Base-by-base conservation (phyloP, 2,888 invertebrate species). In the Acronicta aceris region DNA sequence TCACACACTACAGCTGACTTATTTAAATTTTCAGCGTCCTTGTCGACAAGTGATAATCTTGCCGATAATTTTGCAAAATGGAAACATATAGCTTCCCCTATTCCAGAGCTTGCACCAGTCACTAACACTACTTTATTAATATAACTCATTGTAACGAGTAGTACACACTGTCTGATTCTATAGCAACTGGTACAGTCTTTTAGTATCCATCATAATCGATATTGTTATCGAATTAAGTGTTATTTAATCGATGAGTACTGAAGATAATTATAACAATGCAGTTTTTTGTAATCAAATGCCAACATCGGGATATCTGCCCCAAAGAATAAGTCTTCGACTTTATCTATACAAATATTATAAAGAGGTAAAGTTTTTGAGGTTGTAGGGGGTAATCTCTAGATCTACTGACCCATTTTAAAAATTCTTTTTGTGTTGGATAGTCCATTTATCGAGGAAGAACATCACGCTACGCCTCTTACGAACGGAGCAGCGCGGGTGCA, bases 61-160 rank as follows among this genome's bases (percentile, higher is more conserved):
- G 87, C 87, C 40, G 82, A 81, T 55, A 78, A 52, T 71, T 84
- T 85, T 1, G 87, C 81, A 62, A 88, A 87, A 60, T 79, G 65
- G 47, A 80, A 33, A 36, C 87, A 82, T 36, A 81, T 77, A 12
- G 81, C 81, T 75, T 84, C 82, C n/a, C 88, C 88, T 6, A 88
- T 81, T 10, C 85, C 86, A 0, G 84, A 85, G 9, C 78, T 74
- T 8, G 85, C 86, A 38, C 87, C 84, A 4, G 89, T 87, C 51
- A 88, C 66, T 50, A 85, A 38, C 3, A 86, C 81, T 3, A 84
- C 78, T 83, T 87, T 84, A 65, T 84, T 83, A 27, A 76, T 57
- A 50, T 87, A 88, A 79, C 74, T 76, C 87, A 85, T 86, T 65
- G 56, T 73, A 42, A 13, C n/a, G n/a, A 65, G 50, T 46, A 54